Conservation (phyloP, 2,888 invertebrate species). For the Drosophila siamana region DNA sequence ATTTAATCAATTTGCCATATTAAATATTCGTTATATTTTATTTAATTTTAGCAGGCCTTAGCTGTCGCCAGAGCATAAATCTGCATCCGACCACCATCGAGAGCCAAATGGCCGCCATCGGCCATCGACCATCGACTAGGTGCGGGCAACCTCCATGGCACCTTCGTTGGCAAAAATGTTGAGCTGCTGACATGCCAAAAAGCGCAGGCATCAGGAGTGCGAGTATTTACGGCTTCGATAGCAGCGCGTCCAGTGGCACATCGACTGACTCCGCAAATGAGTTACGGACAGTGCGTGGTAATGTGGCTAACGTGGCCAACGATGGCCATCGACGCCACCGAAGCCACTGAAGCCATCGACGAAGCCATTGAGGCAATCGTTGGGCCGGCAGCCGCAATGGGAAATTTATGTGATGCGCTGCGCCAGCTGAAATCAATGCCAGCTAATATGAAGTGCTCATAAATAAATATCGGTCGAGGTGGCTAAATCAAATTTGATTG, state of each 20-base stretch:
- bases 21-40: no score
- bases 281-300: conserved; percentile 54
- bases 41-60: conserved; percentile 22
- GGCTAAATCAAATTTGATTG: conserved; percentile 72
- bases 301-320: conserved; percentile 36
- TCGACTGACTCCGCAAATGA: conserved; percentile 47
- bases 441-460: conserved; percentile 52
- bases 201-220: conserved; percentile 64
- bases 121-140: no score
- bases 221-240: conserved; percentile 66
- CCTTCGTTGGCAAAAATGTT: conserved; percentile 71
- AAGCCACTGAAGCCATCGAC: conserved; percentile 19
- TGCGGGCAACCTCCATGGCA: conserved; percentile 46
- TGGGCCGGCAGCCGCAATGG: conserved; percentile 20
- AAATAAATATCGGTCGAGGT: conserved; percentile 67
- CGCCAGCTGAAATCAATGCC: conserved; percentile 71
- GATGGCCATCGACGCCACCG: conserved; percentile 13
- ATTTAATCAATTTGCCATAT: no score
- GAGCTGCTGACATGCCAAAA: conserved; percentile 67
- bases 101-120: conserved; percentile 1
- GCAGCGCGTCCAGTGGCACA: conserved; percentile 29
- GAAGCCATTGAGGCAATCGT: neutral
- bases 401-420: conserved; percentile 62
- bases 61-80: conserved; percentile 65
- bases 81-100: conserved; percentile 43